Percentiles rank a stretch among this genome's conserved stretches.
These are phyloP conservation scores for Ammospiza caudacuta DNA, from an alignment of 2,113 vertebrate genomes.

Conservation along the genomic window DNA sequence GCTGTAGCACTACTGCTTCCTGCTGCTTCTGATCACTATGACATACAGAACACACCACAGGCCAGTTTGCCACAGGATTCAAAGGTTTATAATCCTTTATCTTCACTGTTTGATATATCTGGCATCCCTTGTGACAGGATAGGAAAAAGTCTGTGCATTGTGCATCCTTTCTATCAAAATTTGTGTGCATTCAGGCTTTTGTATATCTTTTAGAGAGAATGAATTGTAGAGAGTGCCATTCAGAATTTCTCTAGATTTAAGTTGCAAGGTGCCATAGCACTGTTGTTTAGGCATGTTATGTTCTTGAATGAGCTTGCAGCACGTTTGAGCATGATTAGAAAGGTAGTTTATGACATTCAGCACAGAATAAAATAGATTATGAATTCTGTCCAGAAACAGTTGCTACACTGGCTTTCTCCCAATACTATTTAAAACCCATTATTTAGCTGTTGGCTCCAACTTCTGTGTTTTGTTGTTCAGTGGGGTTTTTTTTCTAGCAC, in stretches of 20 bases:
- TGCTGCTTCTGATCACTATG: not conserved
- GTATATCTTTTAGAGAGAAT: not conserved
- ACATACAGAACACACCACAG: not conserved
- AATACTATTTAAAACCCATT: constrained; percentile 9
- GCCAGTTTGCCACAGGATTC: not conserved
- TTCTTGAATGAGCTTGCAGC: not conserved
- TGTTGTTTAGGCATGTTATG: not conserved
- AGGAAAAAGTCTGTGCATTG: not conserved
- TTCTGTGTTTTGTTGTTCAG: not conserved
- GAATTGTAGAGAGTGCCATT: not conserved
- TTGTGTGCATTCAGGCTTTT: not conserved
- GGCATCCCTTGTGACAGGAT: not conserved
- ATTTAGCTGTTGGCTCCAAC: constrained; percentile 40
- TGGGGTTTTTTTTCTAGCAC: not conserved
- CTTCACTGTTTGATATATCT: not conserved
- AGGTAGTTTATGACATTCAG: not conserved
- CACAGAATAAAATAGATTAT: constrained; percentile 12
- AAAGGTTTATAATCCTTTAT: not conserved
- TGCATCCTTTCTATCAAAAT: not conserved
- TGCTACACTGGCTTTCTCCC: constrained; percentile 12
- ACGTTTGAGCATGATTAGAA: not conserved
- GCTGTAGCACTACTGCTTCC: not conserved
- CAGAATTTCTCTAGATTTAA: not conserved
- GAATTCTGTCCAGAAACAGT: not conserved
- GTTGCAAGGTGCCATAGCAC: not conserved